These are phyloP conservation scores for Prinia subflava DNA, from an alignment of 2,113 vertebrate genomes.

Conservation along the genomic window DNA sequence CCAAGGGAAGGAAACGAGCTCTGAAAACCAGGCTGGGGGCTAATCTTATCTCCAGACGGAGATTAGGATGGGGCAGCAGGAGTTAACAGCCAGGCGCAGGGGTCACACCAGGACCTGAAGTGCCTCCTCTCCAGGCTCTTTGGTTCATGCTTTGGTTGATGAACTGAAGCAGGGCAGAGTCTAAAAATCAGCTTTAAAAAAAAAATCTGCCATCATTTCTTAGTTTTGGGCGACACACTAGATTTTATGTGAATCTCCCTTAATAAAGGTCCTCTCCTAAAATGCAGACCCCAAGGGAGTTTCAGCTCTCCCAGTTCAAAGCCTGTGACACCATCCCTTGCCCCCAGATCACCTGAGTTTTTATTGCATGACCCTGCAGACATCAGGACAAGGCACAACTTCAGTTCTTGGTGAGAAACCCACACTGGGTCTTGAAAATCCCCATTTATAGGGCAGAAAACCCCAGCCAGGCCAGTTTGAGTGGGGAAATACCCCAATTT, in stretches of 20 bases:
- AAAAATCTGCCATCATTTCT: not conserved
- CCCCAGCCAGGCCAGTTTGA: not conserved
- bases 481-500: not conserved
- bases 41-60: not conserved
- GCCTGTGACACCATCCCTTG: not conserved
- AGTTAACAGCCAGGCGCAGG: conserved; percentile 28
- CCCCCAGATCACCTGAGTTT: not conserved
- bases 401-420: not conserved
- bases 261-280: not conserved
- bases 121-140: not conserved
- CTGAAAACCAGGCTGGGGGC: not conserved
- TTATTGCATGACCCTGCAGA: not conserved
- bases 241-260: not conserved
- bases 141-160: not conserved
- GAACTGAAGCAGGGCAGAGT: conserved; percentile 44
- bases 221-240: not conserved
- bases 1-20: not conserved
- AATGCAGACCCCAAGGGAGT: not conserved
- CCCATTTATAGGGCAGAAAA: not conserved
- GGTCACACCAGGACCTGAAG: conserved; percentile 22
- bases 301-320: not conserved
- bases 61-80: not conserved
- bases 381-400: not conserved
- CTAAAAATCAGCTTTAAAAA: not conserved
- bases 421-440: not conserved